Evolutionary conservation across 2,113 vertebrate genomes (phyloP), one percentile per base, ranked within the genome.

Genomic region (Triplophysa rosa): DNA sequence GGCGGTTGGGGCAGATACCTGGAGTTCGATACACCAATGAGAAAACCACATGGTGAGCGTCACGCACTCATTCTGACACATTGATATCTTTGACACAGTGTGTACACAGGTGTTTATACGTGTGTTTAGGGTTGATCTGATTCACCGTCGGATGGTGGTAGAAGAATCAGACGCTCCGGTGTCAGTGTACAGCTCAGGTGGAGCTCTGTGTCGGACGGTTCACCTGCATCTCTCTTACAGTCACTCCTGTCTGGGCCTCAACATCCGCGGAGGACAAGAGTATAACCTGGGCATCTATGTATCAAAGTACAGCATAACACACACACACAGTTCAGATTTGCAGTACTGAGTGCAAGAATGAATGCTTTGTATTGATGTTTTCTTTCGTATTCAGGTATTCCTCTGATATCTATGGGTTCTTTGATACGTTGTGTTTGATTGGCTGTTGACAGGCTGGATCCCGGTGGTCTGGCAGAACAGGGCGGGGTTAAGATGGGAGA

Each of bases 261-360:
- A 99, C 91, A 98, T 99, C 91, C 93, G 98, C 0, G 98, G 98
- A 0, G 98, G 98, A 71, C 95, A 92, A 88, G 98, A 99, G 88
- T 99, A 98, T 0, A 96, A 95, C 86, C 94, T 99, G 24, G 98
- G 98, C 80, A 98, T 99, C 84, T 99, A 97, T 0, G 94, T 99
- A 72, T 99, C 98, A 70, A 98, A 95, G 98, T 90, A 80, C 65
- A 42, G 33, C 17, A 8, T 11, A 5, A 0, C 10, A 8, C 17
- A 47, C 10, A 8, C 17, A 47, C 56, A 63, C 10, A 42, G 42
- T 42, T 42, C 29, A 33, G 29, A 33, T 33, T 33, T 33, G 26
- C 26, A 29, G 26, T 29, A 29, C 2, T 29, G 26, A 3, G 26
- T 29, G 26, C 26, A n/a, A n/a, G 26, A 29, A 29, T 29, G 0